Conservation (phyloP, 1,140 invertebrate genomes). For the Fopius arisanus region DNA sequence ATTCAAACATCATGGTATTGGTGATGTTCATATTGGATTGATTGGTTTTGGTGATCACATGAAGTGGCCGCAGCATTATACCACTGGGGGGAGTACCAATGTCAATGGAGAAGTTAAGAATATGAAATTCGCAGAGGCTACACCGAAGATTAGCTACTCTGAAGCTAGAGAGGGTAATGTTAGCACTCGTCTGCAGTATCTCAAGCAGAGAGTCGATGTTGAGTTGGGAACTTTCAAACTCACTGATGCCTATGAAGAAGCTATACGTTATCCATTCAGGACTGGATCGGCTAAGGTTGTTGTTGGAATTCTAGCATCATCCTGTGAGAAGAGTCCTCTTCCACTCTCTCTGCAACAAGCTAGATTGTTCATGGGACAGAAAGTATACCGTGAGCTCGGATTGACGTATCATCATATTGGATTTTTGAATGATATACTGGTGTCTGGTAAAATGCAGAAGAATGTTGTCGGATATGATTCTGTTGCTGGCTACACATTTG, state of each 20-base stretch:
- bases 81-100: slow-evolving; percentile 65
- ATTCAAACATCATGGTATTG: slow-evolving; percentile 68
- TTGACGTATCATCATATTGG: slow-evolving; percentile 57
- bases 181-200: slow-evolving; percentile 41
- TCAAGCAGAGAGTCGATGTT: slow-evolving; percentile 50
- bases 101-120: slow-evolving; percentile 67
- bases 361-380: slow-evolving; percentile 54
- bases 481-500: slow-evolving; percentile 65
- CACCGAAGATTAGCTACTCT: no score
- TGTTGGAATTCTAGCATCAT: slow-evolving; percentile 60
- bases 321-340: slow-evolving; percentile 57
- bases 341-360: slow-evolving; percentile 63
- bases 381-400: slow-evolving; percentile 56
- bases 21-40: slow-evolving; percentile 68
- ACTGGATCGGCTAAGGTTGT: slow-evolving; percentile 68
- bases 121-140: slow-evolving; percentile 57
- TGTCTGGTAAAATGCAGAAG: slow-evolving; percentile 59
- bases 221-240: slow-evolving; percentile 56
- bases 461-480: slow-evolving; percentile 67
- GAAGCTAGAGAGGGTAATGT: slow-evolving; percentile 45
- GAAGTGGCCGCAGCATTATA: slow-evolving; percentile 67
- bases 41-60: slow-evolving; percentile 68
- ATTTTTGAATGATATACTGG: slow-evolving; percentile 57
- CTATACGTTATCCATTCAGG: slow-evolving; percentile 70
- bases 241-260: slow-evolving; percentile 66